These are phyloP conservation scores for Lepeophtheirus salmonis DNA, from an alignment of 1,140 invertebrate species.

Conservation along the genomic window DNA sequence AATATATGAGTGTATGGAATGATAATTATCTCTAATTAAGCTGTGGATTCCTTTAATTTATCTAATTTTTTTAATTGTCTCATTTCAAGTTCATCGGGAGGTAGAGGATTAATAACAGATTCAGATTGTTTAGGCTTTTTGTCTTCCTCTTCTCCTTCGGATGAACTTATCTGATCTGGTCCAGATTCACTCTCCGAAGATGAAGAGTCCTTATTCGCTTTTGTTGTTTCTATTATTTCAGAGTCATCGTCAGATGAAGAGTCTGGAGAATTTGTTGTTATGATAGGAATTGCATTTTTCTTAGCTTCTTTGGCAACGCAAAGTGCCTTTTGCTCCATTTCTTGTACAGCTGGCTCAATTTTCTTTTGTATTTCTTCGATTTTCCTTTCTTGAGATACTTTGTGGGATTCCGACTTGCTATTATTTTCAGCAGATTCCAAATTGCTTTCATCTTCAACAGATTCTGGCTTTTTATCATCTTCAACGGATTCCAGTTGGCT, in stretches of 20 bases:
- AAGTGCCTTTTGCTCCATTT: neutral
- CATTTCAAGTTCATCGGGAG: constrained; percentile 11
- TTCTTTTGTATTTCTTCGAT: neutral
- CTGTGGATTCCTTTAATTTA: constrained; percentile 14
- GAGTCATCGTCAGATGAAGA: constrained; percentile 7
- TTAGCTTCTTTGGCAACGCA: neutral
- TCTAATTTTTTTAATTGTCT: constrained; percentile 17
- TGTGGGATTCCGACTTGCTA: neutral
- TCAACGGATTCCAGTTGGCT: neutral
- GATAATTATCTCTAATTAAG: neutral
- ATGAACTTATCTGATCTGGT: neutral
- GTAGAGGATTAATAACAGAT: neutral
- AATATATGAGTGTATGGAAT: neutral
- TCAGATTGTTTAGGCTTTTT: neutral
- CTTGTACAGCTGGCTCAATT: neutral
- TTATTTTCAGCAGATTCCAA: neutral
- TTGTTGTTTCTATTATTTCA: neutral
- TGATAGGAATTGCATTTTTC: neutral
- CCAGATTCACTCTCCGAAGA: constrained; percentile 4
- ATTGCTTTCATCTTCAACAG: too few species aligned
- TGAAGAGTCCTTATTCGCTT: neutral
- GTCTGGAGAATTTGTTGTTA: neutral
- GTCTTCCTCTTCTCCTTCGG: neutral
- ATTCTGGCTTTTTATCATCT: neutral
- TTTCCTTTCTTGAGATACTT: neutral